Base-by-base conservation (phyloP, 2,113 vertebrate species). In the Puma concolor region DNA sequence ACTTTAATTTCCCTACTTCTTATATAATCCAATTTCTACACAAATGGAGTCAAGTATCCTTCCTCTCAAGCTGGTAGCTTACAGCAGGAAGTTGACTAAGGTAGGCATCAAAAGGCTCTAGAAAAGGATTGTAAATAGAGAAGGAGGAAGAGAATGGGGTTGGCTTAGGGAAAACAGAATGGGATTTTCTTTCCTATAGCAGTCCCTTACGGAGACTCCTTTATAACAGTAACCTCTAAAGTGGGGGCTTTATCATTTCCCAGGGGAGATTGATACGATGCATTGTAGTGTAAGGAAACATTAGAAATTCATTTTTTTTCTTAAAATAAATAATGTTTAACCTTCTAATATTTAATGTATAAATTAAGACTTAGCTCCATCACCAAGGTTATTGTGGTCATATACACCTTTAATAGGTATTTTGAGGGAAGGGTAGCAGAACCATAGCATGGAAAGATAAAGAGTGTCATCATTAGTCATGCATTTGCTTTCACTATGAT, bases 251-350 rank as follows among this genome's bases (percentile, higher is more conserved):
- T 60, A 60, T 14, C 2, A 16, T 41, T 77, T 12, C 23, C 12
- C 2, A 31, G 16, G 5, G 27, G 10, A 2, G 36, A 19, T 64
- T 86, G 52, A 88, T 14, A 84, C 17, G 29, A 83, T 5, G 0
- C 25, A 23, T 50, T 89, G 1, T 50, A 57, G 5, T 67, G 1
- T 25, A 41, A 3, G 27, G 13, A 88, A 88, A 44, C 12, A 66
- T 25, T 25, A 19, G 41, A 84, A 57, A 66, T 48, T 71, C 54
- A 76, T 38, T 48, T 48, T 93, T 69, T 27, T 88, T 76, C 23
- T 63, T 86, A 76, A 72, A 95, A 80, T 13, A 69, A 81, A 66
- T 71, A 87, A 89, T 50, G 4, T 29, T 52, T 83, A 89, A 57
- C 7, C 2, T 23, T 89, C 52, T 83, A 10, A 31, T 72, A 79